phyloP scores from a whole-genome alignment of 2,888 invertebrate species.

The Chydorus sphaericus region DNA sequence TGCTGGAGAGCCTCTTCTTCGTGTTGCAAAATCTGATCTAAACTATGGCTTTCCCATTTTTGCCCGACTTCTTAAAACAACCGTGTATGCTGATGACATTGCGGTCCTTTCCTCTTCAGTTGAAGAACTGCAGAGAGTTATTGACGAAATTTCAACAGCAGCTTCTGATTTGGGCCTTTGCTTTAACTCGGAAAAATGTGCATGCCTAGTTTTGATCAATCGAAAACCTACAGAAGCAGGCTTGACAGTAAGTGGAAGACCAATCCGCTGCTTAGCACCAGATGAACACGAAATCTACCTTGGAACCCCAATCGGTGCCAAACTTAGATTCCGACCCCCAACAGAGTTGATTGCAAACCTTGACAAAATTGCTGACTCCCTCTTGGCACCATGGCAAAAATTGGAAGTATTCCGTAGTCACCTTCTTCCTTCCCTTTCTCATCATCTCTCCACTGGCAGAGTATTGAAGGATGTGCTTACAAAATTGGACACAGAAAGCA shows the following conservation, averaged over 20 bases:
- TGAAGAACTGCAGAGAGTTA: neutral
- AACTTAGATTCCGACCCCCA: neutral
- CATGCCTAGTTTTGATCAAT: neutral
- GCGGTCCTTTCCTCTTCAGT: neutral
- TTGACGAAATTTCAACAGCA: neutral
- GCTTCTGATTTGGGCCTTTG: neutral
- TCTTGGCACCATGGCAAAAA: neutral
- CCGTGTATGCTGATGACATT: neutral
- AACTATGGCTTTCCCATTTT: neutral
- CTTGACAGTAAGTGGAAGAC: neutral
- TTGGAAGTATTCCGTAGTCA: neutral
- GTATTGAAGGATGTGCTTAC: neutral
- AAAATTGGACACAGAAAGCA: neutral
- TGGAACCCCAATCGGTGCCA: neutral
- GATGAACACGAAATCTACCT: neutral
- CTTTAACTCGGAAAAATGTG: neutral
- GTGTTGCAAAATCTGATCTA: neutral
- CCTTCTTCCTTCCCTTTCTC: neutral
- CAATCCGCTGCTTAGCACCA: neutral
- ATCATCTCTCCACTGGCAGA: neutral
- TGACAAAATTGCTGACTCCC: neutral
- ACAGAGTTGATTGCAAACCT: neutral
- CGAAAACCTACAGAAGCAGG: neutral
- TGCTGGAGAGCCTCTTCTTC: neutral
- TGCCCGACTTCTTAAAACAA: neutral